phyloP scores from a whole-genome alignment of 2,113 vertebrate genomes.

The Oreocharis arfaki region DNA sequence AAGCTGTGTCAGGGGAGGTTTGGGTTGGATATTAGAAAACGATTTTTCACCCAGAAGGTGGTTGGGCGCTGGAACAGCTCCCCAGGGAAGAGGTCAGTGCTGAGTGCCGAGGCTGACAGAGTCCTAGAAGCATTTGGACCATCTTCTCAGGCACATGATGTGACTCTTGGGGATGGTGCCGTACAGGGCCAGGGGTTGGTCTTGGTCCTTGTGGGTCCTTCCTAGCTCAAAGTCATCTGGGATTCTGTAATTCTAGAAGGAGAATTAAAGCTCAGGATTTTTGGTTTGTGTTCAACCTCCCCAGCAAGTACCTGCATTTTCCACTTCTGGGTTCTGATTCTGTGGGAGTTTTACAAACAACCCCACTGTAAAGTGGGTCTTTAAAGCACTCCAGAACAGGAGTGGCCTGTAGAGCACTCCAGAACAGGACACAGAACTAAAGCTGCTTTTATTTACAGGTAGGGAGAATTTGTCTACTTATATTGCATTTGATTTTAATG shows the following conservation, averaged over 20 bases:
- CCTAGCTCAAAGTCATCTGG: background rate
- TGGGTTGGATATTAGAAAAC: background rate
- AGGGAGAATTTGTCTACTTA: background rate
- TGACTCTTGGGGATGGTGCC: background rate
- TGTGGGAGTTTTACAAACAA: background rate
- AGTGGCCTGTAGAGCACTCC: background rate
- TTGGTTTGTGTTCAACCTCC: accelerated
- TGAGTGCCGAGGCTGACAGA: background rate
- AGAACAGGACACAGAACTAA: background rate
- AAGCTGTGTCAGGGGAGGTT: background rate
- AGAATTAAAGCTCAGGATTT: background rate
- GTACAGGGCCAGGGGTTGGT: background rate
- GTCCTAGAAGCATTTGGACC: accelerated
- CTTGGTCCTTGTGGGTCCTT: background rate
- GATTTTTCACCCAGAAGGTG: background rate
- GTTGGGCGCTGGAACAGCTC: background rate
- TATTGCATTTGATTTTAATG: background rate
- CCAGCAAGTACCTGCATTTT: background rate
- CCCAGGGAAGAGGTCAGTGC: background rate
- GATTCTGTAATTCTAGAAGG: background rate
- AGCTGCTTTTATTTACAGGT: background rate
- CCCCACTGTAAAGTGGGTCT: background rate
- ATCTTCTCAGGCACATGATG: background rate
- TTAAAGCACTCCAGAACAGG: background rate
- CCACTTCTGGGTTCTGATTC: background rate